A percentile compares a stretch with the other conserved stretches of the same genome.
phyloP scores from a whole-genome alignment of 2,797 vertebrate species.

The Chromobotia macracanthus region DNA sequence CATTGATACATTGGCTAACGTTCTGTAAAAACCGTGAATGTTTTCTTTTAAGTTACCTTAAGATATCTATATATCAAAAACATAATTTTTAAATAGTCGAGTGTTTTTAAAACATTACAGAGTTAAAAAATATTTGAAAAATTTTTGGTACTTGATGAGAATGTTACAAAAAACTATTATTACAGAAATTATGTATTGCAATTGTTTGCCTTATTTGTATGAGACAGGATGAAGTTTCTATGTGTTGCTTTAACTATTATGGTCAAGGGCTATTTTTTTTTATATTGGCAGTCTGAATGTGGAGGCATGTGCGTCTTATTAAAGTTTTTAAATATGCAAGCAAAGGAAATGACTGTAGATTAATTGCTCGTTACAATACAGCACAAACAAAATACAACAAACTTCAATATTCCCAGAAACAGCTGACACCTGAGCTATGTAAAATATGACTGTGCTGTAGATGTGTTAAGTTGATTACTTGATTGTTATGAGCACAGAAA shows the following conservation, averaged over 20 bases:
- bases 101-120: no score
- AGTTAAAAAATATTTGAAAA: no score
- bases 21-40: no score
- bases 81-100: no score
- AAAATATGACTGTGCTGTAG: neutral
- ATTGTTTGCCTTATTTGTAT: neutral
- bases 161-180: no score
- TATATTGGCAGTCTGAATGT: no score
- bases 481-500: neutral
- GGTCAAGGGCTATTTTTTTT: neutral
- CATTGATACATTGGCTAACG: no score
- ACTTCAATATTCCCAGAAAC: neutral
- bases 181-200: no score
- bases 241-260: neutral
- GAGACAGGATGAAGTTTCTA: neutral
- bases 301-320: neutral
- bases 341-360: neutral
- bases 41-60: no score
- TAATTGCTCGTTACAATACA: neutral
- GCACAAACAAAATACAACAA: no score
- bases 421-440: neutral
- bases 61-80: no score
- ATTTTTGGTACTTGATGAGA: no score
- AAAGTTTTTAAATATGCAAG: neutral
- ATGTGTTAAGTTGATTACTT: neutral